Conservation (phyloP, 2,113 vertebrate species). For the Pedetes capensis region DNA sequence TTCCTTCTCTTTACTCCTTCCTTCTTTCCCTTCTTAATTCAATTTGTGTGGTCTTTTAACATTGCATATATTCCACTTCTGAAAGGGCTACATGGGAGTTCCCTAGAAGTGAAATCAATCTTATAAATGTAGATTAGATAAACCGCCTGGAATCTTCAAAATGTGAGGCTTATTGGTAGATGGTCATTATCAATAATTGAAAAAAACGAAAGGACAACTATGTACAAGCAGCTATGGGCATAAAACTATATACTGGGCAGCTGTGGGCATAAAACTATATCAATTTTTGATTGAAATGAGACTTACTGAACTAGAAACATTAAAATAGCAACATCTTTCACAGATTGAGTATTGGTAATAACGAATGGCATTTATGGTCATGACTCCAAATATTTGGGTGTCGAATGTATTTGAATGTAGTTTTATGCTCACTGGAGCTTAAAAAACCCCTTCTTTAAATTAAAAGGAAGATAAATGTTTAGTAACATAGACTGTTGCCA, state of each 20-base stretch:
- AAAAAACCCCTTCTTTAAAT: background rate
- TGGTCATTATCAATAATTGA: background rate
- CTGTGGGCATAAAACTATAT: background rate
- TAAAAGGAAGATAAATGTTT: conserved; percentile 6
- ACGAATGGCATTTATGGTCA: background rate
- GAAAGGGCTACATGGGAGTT: background rate
- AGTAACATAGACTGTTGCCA: background rate
- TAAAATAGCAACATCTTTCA: background rate
- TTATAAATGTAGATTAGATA: conserved; percentile 11
- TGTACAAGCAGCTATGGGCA: background rate
- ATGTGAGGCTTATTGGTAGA: background rate
- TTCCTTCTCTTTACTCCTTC: background rate
- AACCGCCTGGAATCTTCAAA: background rate
- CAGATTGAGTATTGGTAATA: background rate
- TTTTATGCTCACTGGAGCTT: background rate
- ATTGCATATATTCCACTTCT: background rate
- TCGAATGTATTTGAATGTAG: conserved; percentile 17
- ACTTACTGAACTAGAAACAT: background rate
- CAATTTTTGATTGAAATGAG: background rate
- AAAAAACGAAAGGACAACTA: background rate
- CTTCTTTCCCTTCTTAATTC: background rate
- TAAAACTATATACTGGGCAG: background rate
- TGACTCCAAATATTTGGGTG: background rate
- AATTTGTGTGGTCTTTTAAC: background rate
- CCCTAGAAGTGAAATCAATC: background rate